These are phyloP conservation scores for Galemys pyrenaicus DNA, from an alignment of 2,113 vertebrate genomes.

Conservation along the genomic window DNA sequence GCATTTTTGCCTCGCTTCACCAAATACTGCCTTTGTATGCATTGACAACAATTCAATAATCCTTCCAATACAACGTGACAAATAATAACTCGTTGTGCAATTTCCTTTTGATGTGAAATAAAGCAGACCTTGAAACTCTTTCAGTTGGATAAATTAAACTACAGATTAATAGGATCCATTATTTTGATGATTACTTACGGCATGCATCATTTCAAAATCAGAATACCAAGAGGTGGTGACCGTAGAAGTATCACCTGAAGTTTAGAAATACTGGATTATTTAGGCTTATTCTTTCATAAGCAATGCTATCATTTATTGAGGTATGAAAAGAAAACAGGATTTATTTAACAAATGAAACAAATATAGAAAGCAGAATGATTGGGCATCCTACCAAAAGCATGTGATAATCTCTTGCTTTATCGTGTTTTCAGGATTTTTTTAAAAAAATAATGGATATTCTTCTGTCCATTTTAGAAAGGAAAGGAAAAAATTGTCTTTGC, in stretches of 20 bases:
- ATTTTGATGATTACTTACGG: constrained; percentile 5
- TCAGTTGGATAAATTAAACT: not conserved
- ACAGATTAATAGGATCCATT: not conserved
- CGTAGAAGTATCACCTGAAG: not conserved
- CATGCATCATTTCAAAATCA: not conserved
- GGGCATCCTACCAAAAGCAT: not conserved
- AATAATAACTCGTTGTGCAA: not conserved
- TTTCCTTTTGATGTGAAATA: not conserved
- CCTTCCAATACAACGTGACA: too few relatives aligned
- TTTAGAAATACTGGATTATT: not conserved
- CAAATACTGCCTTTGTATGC: not conserved
- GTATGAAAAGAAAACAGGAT: constrained; percentile 3
- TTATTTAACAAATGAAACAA: not conserved
- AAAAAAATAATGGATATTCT: not conserved
- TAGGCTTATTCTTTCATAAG: constrained; percentile 32
- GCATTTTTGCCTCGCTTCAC: not conserved
- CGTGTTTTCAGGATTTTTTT: not conserved
- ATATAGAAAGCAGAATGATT: not conserved
- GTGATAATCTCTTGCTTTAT: not conserved
- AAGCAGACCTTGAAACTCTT: fast-evolving
- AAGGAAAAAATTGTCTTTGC: not conserved
- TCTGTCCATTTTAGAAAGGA: not conserved
- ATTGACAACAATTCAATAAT: too few relatives aligned
- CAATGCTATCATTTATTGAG: not conserved
- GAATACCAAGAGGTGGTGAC: not conserved